These are phyloP conservation scores for Harpalus rubripes DNA, from an alignment of 2,888 invertebrate species.

Conservation along the genomic window DNA sequence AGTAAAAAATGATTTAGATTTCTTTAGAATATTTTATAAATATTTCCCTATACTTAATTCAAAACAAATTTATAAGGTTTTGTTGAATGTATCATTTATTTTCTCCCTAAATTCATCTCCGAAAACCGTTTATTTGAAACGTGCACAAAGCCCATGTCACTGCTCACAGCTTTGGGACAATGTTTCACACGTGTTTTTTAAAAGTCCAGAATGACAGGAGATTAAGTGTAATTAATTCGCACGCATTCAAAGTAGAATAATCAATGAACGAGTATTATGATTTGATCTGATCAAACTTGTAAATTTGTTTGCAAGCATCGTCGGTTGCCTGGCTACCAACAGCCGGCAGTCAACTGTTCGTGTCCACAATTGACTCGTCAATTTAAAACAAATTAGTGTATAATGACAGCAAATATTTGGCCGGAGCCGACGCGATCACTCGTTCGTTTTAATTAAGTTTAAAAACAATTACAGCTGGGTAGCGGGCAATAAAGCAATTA, in stretches of 20 bases:
- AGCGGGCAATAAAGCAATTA: conserved; percentile 52
- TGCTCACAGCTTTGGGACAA: not conserved
- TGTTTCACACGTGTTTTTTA: not conserved
- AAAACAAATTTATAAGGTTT: too few relatives aligned
- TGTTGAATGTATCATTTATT: too few relatives aligned
- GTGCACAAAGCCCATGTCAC: too few relatives aligned
- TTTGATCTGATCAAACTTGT: conserved; percentile 34
- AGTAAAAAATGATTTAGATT: too few relatives aligned
- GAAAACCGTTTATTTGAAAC: too few relatives aligned
- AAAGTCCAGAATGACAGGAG: not conserved
- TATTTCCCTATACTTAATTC: too few relatives aligned
- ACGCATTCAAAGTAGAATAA: conserved; percentile 5
- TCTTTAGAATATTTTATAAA: too few relatives aligned
- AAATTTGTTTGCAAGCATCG: conserved; percentile 31
- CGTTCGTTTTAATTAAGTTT: conserved; percentile 55
- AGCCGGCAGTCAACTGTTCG: conserved; percentile 26
- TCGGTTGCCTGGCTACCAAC: not conserved
- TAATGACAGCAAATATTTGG: conserved; percentile 50
- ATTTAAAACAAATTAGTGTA: conserved; percentile 54
- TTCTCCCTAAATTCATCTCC: too few relatives aligned
- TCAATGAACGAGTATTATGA: not conserved
- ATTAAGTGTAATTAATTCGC: conserved; percentile 15
- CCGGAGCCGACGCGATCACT: conserved; percentile 24
- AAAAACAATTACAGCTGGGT: conserved; percentile 54
- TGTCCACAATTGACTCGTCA: conserved; percentile 51